Percentiles rank a stretch among this genome's conserved stretches.
Conservation (phyloP, 92 coral and sea anemone species). For the Anthopleura xanthogrammica region DNA sequence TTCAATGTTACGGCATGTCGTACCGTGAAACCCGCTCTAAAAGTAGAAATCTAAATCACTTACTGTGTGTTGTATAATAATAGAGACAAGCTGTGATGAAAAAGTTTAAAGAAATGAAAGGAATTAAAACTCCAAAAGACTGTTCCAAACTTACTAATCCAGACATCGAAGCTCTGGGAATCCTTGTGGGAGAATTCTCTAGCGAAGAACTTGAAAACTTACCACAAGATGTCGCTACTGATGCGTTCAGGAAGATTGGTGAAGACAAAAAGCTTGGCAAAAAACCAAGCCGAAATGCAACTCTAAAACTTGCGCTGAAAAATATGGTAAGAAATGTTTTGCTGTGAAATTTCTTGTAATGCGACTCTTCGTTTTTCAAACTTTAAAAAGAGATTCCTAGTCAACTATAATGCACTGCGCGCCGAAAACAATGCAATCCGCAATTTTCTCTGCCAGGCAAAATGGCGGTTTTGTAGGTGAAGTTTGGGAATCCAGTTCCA, state of each 20-base stretch:
- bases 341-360: not conserved
- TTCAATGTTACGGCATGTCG: too few species aligned
- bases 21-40: not conserved
- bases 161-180: constrained; percentile 46
- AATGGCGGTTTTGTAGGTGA: too few species aligned
- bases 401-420: too few species aligned
- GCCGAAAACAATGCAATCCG: too few species aligned
- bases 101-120: not conserved
- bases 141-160: not conserved
- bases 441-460: too few species aligned
- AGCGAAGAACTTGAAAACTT: constrained; percentile 29
- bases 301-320: constrained; percentile 26
- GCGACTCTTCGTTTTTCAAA: too few species aligned
- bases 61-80: not conserved
- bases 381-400: too few species aligned
- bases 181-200: constrained; percentile 29
- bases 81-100: constrained; percentile 18
- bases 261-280: constrained; percentile 17
- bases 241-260: constrained; percentile 60
- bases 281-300: constrained; percentile 41
- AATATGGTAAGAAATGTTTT: constrained; percentile 46
- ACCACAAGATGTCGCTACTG: constrained; percentile 31
- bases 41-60: too few species aligned
- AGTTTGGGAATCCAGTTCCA: too few species aligned
- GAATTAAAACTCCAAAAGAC: not conserved